These are phyloP conservation scores for Latrodectus geometricus DNA, from an alignment of 1,140 invertebrate species.

Conservation along the genomic window DNA sequence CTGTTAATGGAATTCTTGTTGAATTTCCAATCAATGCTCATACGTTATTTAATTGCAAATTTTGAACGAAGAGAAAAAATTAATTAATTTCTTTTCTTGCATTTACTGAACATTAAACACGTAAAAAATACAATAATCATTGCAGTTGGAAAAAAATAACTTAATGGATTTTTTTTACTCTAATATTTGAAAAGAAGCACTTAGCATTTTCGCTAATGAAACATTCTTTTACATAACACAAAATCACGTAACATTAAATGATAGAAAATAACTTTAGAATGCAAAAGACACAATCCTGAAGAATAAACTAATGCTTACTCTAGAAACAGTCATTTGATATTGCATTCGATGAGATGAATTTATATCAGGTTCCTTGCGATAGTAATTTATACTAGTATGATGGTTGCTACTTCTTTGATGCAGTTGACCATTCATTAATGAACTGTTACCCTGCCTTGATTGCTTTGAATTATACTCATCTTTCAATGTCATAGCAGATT, in stretches of 20 bases:
- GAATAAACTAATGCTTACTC: slow-evolving; percentile 15
- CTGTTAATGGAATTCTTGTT: no score
- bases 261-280: background rate
- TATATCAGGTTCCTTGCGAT: slow-evolving; percentile 32
- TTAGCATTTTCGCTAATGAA: no score
- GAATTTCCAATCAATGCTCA: no score
- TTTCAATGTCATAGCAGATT: slow-evolving; percentile 11
- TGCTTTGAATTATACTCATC: slow-evolving; percentile 36
- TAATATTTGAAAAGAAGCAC: no score
- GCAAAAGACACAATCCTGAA: background rate
- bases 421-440: slow-evolving; percentile 20
- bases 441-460: background rate
- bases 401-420: slow-evolving; percentile 17
- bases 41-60: no score
- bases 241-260: background rate
- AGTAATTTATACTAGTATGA: background rate
- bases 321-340: slow-evolving; percentile 38
- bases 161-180: no score
- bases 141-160: no score
- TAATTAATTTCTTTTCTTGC: no score
- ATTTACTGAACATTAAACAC: no score
- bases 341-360: slow-evolving; percentile 18
- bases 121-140: no score
- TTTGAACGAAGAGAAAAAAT: no score
- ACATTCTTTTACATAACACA: no score